These are phyloP conservation scores for Lytechinus variegatus DNA, from an alignment of 35 echinoderm and acorn worm species.

Conservation along the genomic window DNA sequence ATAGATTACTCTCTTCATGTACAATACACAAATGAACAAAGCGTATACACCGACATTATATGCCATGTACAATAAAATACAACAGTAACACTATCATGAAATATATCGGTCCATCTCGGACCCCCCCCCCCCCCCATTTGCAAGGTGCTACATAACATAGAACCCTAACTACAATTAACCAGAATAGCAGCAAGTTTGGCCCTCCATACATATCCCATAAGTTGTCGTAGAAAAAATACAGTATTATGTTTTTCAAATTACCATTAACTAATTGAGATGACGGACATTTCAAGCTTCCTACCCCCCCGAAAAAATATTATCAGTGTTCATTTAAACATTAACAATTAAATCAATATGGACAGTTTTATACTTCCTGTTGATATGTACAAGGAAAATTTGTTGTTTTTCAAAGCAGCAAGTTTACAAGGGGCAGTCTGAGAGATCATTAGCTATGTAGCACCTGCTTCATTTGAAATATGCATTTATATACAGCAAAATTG, in stretches of 20 bases:
- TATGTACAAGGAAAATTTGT: too few relatives aligned
- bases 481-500: neutral
- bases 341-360: too few relatives aligned
- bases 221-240: neutral
- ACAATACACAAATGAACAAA: slow-evolving; percentile 31
- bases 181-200: neutral
- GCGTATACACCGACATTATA: slow-evolving; percentile 14
- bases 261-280: neutral
- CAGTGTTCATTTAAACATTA: too few relatives aligned
- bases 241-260: neutral
- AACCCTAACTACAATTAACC: neutral
- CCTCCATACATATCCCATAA: neutral
- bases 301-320: too few relatives aligned
- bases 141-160: neutral
- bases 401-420: too few relatives aligned
- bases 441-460: neutral
- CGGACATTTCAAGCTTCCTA: too few relatives aligned
- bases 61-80: slow-evolving; percentile 37
- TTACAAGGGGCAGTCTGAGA: neutral
- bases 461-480: neutral
- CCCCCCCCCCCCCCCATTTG: neutral
- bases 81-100: neutral
- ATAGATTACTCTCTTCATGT: slow-evolving; percentile 29
- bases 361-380: too few relatives aligned
- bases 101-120: neutral